Evolutionary conservation across 2,888 invertebrate genomes (phyloP), one percentile per base, ranked within the genome.

Genomic region (Fissipunctia ypsillon): DNA sequence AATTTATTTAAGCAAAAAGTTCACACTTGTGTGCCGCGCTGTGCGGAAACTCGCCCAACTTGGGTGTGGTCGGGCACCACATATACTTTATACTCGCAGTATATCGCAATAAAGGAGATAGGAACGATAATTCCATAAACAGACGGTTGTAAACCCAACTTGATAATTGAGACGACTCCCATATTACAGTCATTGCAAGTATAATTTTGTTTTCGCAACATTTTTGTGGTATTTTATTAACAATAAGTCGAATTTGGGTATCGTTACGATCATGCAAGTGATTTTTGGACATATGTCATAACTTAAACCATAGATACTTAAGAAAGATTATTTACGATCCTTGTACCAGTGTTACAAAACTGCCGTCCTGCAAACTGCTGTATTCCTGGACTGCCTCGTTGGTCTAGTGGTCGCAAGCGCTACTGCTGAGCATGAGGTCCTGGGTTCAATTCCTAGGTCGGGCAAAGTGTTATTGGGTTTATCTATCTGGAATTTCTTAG

Each of bases 21-120:
- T 59, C n/a, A 9, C 67, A 79, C 78, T 87, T 76, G 70, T 78
- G 87, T 81, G 67, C 82, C 84, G 73, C 41, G 76, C 68, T 68
- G 60, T 69, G 73, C 83, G 63, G 81, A 80, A 84, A 84, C 75
- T 79, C 66, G 74, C 71, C 57, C 61, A 60, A 76, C 52, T 69
- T 73, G 83, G 77, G 76, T 77, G 83, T 78, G 83, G 81, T 67
- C 83, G 52, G 59, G 31, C 35, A 64, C 76, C 78, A 79, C 87
- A 78, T 73, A 78, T 78, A 86, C 78, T 80, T 81, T 84, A 82
- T 74, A 48, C n/a, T n/a, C n/a, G 69, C 80, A n/a, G n/a, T n/a
- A n/a, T n/a, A 64, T 73, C 63, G 76, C 78, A 74, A 67, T 86
- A 81, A 86, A 81, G 76, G 72, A 82, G 87, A 87, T 85, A 84